Percentiles rank a stretch among this genome's conserved stretches.
Evolutionary conservation across 2,113 vertebrate species (phyloP).

Genomic region (Scomber japonicus): DNA sequence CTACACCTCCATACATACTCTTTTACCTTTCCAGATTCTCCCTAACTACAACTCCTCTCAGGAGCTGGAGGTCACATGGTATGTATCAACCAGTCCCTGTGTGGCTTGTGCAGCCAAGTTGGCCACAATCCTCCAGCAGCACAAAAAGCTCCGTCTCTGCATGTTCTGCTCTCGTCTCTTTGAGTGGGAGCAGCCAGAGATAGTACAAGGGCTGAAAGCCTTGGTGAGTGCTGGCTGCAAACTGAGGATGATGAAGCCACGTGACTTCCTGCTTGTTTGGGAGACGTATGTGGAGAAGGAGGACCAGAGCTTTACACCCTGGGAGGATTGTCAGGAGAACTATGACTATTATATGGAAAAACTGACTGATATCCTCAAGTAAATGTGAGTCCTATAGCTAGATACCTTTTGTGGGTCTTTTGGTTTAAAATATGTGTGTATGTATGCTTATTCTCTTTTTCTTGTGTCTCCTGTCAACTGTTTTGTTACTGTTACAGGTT

Average conservation of each 20-base stretch:
- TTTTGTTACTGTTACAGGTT: constrained; percentile 43
- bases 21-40: constrained; percentile 78
- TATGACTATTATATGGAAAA: constrained; percentile 92
- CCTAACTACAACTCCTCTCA: constrained; percentile 83
- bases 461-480: background rate
- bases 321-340: constrained; percentile 97
- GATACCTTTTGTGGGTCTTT: background rate
- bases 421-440: background rate
- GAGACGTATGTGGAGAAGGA: constrained; percentile 96
- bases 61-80: constrained; percentile 91
- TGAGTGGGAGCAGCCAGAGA: constrained; percentile 94
- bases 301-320: constrained; percentile 89
- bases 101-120: constrained; percentile 87
- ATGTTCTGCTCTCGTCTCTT: constrained; percentile 93
- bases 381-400: constrained; percentile 58
- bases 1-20: background rate
- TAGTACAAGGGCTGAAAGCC: constrained; percentile 87
- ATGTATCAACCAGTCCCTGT: constrained; percentile 95
- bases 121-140: constrained; percentile 81
- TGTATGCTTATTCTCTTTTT: constrained; percentile 18
- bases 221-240: constrained; percentile 87
- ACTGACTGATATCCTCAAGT: constrained; percentile 89
- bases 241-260: constrained; percentile 94
- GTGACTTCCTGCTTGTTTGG: constrained; percentile 94
- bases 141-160: constrained; percentile 88